Evolutionary conservation across 92 coral and sea anemone species (phyloP).

Genomic region (Actinernus sp.): DNA sequence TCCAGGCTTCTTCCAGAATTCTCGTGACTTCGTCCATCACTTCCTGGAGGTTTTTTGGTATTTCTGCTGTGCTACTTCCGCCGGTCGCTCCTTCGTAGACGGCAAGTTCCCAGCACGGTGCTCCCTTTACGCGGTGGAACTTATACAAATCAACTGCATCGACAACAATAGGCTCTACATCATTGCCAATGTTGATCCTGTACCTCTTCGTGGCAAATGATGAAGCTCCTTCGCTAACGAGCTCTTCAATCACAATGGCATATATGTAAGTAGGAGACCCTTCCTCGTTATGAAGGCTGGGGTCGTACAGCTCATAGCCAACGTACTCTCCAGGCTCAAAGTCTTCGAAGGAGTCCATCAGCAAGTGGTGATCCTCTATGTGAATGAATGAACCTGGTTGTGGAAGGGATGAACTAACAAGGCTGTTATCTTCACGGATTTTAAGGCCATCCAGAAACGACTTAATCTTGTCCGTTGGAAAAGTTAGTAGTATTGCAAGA

Average conservation of each 20-base stretch:
- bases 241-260: slow-evolving; percentile 59
- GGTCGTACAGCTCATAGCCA: slow-evolving; percentile 74
- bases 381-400: slow-evolving; percentile 66
- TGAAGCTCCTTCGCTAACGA: background rate
- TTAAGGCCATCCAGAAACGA: slow-evolving; percentile 23
- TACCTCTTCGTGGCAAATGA: background rate
- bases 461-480: slow-evolving; percentile 13
- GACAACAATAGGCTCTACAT: slow-evolving; percentile 28
- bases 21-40: slow-evolving; percentile 50
- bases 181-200: slow-evolving; percentile 50
- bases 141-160: slow-evolving; percentile 61
- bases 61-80: background rate
- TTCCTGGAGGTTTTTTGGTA: slow-evolving; percentile 39
- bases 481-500: slow-evolving; percentile 34
- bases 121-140: slow-evolving; percentile 7
- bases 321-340: slow-evolving; percentile 73
- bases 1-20: slow-evolving; percentile 71
- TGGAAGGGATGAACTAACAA: slow-evolving; percentile 26
- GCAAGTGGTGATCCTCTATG: slow-evolving; percentile 57
- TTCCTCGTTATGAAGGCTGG: slow-evolving; percentile 44
- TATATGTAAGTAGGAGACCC: slow-evolving; percentile 60
- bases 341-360: slow-evolving; percentile 43
- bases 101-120: slow-evolving; percentile 4
- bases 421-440: slow-evolving; percentile 42
- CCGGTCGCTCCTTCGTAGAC: background rate